Percentiles rank a stretch among this genome's conserved stretches.
Evolutionary conservation across 2,113 vertebrate species (phyloP).

Genomic region (Sisor rabdophorus): DNA sequence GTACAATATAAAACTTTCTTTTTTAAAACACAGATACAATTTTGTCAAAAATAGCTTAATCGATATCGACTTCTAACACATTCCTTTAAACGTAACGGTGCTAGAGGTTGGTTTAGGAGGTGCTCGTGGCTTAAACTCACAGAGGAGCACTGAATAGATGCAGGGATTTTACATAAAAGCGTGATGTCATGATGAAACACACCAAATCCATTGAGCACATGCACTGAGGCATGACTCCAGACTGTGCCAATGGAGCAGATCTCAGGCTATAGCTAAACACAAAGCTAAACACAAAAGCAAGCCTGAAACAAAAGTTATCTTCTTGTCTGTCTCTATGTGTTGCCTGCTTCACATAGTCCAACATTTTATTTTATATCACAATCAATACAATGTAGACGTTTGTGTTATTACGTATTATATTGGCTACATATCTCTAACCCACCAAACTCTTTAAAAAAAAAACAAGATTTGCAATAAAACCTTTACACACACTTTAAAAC

Average conservation of each 20-base stretch:
- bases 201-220: constrained; percentile 69
- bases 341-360: constrained; percentile 47
- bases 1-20: too few relatives aligned
- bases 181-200: constrained; percentile 75
- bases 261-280: constrained; percentile 62
- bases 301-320: constrained; percentile 77
- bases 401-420: background rate
- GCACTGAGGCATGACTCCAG: constrained; percentile 76
- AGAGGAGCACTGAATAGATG: constrained; percentile 61
- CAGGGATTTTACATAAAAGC: constrained; percentile 76
- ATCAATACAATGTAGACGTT: background rate
- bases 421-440: background rate
- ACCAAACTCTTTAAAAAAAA: background rate
- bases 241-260: constrained; percentile 71
- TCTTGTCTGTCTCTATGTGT: constrained; percentile 75
- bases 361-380: background rate
- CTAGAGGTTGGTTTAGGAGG: constrained; percentile 49
- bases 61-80: background rate
- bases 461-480: background rate
- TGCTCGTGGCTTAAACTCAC: constrained; percentile 49
- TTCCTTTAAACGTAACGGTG: constrained; percentile 36
- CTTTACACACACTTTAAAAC: background rate
- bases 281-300: constrained; percentile 65
- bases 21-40: background rate
- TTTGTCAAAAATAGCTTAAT: background rate